Evolutionary conservation across 2,113 vertebrate species (phyloP), one percentile per base, ranked within the genome.

Genomic region (Tylochromis polylepis): DNA sequence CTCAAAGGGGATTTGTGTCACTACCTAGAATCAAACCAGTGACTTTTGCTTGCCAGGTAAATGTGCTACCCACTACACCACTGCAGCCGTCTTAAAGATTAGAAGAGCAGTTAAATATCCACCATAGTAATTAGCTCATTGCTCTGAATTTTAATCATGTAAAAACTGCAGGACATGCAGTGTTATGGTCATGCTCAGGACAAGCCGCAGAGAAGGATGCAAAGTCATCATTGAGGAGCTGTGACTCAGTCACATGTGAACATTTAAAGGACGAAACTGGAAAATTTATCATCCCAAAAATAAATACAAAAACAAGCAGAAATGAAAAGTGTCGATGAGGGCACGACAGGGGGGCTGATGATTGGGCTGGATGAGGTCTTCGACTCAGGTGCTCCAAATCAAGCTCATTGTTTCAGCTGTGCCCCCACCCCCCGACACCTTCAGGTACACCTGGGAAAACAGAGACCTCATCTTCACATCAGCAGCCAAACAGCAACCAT

Each of bases 41-140:
- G 11, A 0, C 36, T 41, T 22, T 1, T 41, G 36, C 62, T 67
- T 67, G 0, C 4, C 2, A 0, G 7, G 36, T 67, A 67, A 41
- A 67, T 15, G 36, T 67, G 36, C 18, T 36, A 62, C 12, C 29
- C 29, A 20, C 59, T 20, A 11, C 16, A 60, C 29, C 59, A 34
- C 16, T 16, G 38, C 4, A 14, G 12, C 5, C 43, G 15, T 5
- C 41, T 14, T 43, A 65, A n/a, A 10, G 18, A 62, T 18, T 8
- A 58, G 24, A 27, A 8, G 8, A 24, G 24, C 16, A 20, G 9
- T 4, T 11, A 62, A 62, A 62, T 4, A 12, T 65, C 11, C 62
- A 38, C 20, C 20, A 1, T 1, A n/a, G n/a, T n/a, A n/a, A n/a
- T n/a, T n/a, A n/a, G n/a, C n/a, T n/a, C n/a, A n/a, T n/a, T n/a